These are phyloP conservation scores for Pangasius mekongensis DNA, from an alignment of 2,797 vertebrate genomes.

Conservation along the genomic window DNA sequence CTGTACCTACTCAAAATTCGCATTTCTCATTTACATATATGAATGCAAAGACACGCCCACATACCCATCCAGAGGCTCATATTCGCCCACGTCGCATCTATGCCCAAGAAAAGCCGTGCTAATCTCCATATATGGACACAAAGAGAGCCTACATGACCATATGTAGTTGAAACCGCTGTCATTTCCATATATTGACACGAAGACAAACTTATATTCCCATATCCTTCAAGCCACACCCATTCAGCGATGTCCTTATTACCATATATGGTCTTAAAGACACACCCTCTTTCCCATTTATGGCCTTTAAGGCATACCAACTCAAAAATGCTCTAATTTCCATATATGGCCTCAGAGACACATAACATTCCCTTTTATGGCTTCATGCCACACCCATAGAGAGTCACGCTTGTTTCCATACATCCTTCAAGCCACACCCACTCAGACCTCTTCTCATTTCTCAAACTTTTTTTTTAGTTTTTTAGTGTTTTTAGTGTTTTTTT, in stretches of 20 bases:
- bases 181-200: background rate
- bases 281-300: background rate
- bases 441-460: background rate
- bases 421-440: background rate
- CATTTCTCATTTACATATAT: background rate
- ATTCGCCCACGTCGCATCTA: background rate
- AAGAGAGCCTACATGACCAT: background rate
- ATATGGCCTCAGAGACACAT: background rate
- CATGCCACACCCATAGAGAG: background rate
- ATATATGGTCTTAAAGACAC: background rate
- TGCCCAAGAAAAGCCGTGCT: background rate
- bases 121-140: conserved; percentile 9
- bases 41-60: background rate
- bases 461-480: too few species aligned
- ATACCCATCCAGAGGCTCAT: background rate
- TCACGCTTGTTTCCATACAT: background rate
- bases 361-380: background rate
- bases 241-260: background rate
- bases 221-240: background rate
- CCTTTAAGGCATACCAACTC: background rate
- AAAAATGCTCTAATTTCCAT: background rate
- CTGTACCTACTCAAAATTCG: too few species aligned
- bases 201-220: background rate
- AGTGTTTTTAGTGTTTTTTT: too few species aligned
- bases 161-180: background rate